Evolutionary conservation across 2,113 vertebrate genomes (phyloP), one percentile per base, ranked within the genome.

Genomic region (Cyanoderma ruficeps): DNA sequence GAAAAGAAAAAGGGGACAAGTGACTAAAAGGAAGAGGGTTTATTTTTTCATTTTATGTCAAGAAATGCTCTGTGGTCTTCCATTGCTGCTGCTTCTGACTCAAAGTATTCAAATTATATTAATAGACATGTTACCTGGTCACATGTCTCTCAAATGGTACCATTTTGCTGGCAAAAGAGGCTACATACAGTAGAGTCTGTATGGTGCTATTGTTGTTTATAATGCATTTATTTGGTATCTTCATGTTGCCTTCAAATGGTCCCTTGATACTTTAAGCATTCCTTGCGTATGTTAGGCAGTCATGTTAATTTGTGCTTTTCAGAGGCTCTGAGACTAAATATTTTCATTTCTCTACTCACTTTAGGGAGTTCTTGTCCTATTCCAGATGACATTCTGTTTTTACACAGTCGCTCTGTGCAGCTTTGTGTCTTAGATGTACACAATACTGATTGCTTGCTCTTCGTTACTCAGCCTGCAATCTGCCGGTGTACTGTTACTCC

Each of bases 291-390:
- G 49, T 72, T 90, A 79, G 76, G 69, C 53, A 94, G 49, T 69
- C 25, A 20, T 42, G 41, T 79, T 96, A 95, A 72, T 79, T 90
- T 96, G 55, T 83, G 63, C 61, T 93, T 87, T 93, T 89, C 79
- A 83, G 88, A 83, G 70, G 28, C 63, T 75, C 65, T 39, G 52
- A 55, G 68, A 80, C 42, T 70, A 70, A 92, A 80, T 92, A 86
- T 92, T 92, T 93, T 90, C 37, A 63, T 65, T 95, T 84, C 18
- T 93, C 20, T 68, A 23, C 39, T 92, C 37, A 25, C 83, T 79
- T 87, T 49, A 50, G 89, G 83, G 94, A 91, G 79, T 92, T 88
- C 28, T 91, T 93, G 35, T 84, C 61, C 56, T 96, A n/a, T 82
- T 96, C 53, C 49, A 87, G 47, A 77, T 89, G 41, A 78, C 82